Base-by-base conservation (phyloP, 2,113 vertebrate genomes). In the Onychostruthus taczanowskii region DNA sequence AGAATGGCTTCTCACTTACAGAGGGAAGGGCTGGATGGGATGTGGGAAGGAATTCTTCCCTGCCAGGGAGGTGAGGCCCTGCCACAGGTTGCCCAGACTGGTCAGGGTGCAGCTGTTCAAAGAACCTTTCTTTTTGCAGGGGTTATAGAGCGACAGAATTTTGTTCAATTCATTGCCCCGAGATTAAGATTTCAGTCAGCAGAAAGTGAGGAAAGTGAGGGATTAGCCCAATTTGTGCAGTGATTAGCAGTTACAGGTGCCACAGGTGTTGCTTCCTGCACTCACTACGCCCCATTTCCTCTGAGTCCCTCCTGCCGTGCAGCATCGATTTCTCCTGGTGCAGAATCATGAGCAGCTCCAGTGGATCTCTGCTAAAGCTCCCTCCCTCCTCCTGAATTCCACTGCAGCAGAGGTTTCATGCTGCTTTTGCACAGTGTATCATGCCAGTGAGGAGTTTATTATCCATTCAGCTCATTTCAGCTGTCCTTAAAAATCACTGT, bases 221-320 rank as follows among this genome's bases (percentile, higher is more conserved):
- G 41, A 88, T 77, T 27, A 66, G 59, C 16, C 79, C 50, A 44
- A 20, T 92, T 90, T 86, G 59, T 59, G 15, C 43, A 35, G 85
- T 46, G 88, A 85, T 93, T 62, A 83, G 79, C 6, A 10, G 53
- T 6, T 76, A 9, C 75, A 61, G 82, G 79, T 92, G 87, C 72
- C 84, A 50, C 90, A 92, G 85, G 79, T 86, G 88, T 16, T 86
- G 75, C 68, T 80, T 73, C 79, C 90, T 21, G 46, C 8, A 3
- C 68, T 96, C n/a, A 43, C 67, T 8, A 87, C 3, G 41, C 37
- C 67, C 83, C 79, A 63, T 92, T 95, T 80, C 72, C 88, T 85
- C 75, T 0, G 17, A 70, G 94, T 39, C 17, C 16, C 27, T 37
- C 50, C 70, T 46, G 75, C 58, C 3, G 5, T 2, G 49, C 72